Base-by-base conservation (phyloP, 2,113 vertebrate genomes). In the Hippolais icterina region DNA sequence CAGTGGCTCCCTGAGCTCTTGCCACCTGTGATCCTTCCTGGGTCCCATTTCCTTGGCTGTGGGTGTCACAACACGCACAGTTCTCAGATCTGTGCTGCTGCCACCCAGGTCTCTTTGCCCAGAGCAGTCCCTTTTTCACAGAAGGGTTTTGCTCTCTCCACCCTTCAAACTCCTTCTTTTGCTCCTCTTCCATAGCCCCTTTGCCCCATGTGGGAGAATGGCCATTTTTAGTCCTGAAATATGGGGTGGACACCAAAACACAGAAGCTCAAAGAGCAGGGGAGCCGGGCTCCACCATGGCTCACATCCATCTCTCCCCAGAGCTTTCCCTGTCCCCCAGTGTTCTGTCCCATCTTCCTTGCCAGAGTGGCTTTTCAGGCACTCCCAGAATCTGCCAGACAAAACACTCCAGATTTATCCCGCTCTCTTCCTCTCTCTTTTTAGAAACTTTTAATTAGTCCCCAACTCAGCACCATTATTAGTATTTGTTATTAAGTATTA, bases 401-500 rank as follows among this genome's bases (percentile, higher is more conserved):
- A 96, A 95, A 79, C 80, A 90, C 69, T 91, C 72, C 10, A 83
- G 71, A 97, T 96, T 94, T 95, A 89, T 97, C 96, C 69, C 37
- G 89, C 85, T 93, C 60, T 90, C 59, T 72, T 70, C 90, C 83
- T 93, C 80, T 94, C 93, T 96, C 86, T 86, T 97, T 98, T 97
- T 93, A 97, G 97, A 97, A 98, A 98, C 97, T 97, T 98, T 97
- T 98, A 98, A 98, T 98, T 97, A 98, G 97, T 96, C 93, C 83
- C 84, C 21, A 19, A 94, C 90, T 94, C 87, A 61, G 84, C 75
- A 88, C 87, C 97, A 97, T 98, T 98, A 97, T 98, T 98, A 96
- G 93, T 98, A 97, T 98, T 97, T 97, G 96, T 97, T 98, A 98
- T 97, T 98, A 97, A 97, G 97, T 97, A 98, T 97, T 97, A 98